Percentiles rank a stretch among this genome's conserved stretches.
These are phyloP conservation scores for Drosophila ustulata DNA, from an alignment of 2,888 invertebrate genomes.

Conservation along the genomic window DNA sequence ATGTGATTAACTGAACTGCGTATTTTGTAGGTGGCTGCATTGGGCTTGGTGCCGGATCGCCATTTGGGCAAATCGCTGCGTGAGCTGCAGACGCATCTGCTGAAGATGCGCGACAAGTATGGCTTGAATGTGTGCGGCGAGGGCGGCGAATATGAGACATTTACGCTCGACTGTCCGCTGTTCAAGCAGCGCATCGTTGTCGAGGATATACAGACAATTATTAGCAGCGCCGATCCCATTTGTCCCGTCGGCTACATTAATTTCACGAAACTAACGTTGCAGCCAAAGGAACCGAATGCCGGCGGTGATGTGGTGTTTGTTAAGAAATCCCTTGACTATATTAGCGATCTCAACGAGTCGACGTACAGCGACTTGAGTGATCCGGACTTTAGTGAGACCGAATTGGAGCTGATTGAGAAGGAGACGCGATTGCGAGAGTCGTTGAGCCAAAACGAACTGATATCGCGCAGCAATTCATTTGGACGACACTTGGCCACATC, in stretches of 20 bases:
- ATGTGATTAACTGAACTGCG: neutral
- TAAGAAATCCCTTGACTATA: slow-evolving; percentile 87
- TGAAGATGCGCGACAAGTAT: slow-evolving; percentile 96
- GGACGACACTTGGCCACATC: slow-evolving; percentile 82
- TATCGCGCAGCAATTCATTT: slow-evolving; percentile 85
- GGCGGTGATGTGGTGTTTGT: slow-evolving; percentile 85
- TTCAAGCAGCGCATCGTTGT: slow-evolving; percentile 95
- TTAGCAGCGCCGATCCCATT: slow-evolving; percentile 96
- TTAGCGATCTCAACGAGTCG: slow-evolving; percentile 88
- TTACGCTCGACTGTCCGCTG: slow-evolving; percentile 98
- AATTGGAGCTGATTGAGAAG: slow-evolving; percentile 87
- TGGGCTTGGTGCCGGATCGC: slow-evolving; percentile 93
- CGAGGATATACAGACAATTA: slow-evolving; percentile 93
- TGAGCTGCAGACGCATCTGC: slow-evolving; percentile 94
- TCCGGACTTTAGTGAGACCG: slow-evolving; percentile 88
- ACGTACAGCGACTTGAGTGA: slow-evolving; percentile 89
- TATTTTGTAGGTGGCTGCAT: slow-evolving; percentile 88
- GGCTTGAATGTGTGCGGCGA: slow-evolving; percentile 98
- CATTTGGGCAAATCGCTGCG: slow-evolving; percentile 95
- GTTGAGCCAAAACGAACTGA: slow-evolving; percentile 84
- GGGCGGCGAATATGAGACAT: slow-evolving; percentile 99
- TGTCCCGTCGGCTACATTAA: slow-evolving; percentile 98
- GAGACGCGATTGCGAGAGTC: slow-evolving; percentile 85
- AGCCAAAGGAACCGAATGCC: slow-evolving; percentile 86
- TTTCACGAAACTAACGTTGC: slow-evolving; percentile 92